Conservation (phyloP, 2,113 vertebrate genomes). For the Laticauda colubrina region DNA sequence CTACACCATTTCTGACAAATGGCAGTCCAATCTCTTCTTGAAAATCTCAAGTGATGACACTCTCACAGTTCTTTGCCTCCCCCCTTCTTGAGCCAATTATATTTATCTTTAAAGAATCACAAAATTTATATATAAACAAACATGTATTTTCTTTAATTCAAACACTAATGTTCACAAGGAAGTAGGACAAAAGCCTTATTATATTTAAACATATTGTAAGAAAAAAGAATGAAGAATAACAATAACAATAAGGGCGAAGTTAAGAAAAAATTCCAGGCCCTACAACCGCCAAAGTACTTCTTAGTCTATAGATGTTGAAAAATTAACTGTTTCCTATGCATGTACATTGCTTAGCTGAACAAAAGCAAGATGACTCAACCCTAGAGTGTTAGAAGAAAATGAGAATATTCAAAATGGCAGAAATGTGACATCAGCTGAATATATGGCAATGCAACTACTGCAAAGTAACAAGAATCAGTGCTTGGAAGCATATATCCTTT, state of each 20-base stretch:
- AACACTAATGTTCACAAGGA: neutral
- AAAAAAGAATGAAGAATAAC: neutral
- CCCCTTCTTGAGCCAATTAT: neutral
- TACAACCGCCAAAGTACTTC: neutral
- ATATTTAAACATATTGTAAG: neutral
- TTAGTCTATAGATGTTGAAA: neutral
- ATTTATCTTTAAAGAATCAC: neutral
- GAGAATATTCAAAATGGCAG: neutral
- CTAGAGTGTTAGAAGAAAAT: neutral
- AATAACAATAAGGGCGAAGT: neutral
- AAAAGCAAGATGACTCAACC: neutral
- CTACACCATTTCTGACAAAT: too few relatives aligned
- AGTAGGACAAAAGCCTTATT: neutral
- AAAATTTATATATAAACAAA: neutral
- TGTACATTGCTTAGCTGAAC: neutral
- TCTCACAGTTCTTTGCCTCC: neutral
- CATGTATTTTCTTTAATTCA: neutral
- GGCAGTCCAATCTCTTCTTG: too few relatives aligned
- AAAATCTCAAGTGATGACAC: too few relatives aligned
- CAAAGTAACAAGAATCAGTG: neutral
- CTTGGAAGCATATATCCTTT: neutral
- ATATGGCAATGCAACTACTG: neutral
- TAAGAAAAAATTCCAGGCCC: neutral
- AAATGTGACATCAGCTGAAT: neutral
- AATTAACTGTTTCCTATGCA: neutral